phyloP scores from a whole-genome alignment of 2,797 vertebrate species.

The Fratercula arctica region DNA sequence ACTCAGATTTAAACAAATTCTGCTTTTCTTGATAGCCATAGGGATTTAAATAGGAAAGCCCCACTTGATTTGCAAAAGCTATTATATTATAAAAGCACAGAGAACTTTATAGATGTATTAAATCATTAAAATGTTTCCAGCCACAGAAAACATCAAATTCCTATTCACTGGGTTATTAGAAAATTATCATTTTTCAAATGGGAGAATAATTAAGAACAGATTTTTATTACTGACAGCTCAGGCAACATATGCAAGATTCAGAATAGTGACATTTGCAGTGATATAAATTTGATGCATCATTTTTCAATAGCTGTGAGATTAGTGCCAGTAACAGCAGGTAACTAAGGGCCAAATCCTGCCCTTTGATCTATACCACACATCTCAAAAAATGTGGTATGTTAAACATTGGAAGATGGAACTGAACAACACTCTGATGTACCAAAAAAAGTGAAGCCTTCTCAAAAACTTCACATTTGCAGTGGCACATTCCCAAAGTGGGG shows the following conservation, averaged over 20 bases:
- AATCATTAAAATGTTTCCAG: slow-evolving; percentile 39
- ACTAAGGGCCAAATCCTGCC: background rate
- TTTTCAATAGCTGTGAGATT: slow-evolving; percentile 30
- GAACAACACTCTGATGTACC: background rate
- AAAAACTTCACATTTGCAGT: background rate
- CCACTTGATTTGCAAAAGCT: background rate
- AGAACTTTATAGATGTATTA: background rate
- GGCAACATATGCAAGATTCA: slow-evolving; percentile 36
- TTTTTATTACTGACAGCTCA: slow-evolving; percentile 53
- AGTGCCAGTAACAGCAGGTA: slow-evolving; percentile 33
- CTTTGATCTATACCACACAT: background rate
- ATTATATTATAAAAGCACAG: background rate
- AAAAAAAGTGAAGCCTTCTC: background rate
- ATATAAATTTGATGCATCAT: slow-evolving; percentile 38
- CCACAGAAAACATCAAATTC: slow-evolving; percentile 24
- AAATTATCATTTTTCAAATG: slow-evolving; percentile 27
- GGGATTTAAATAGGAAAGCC: background rate
- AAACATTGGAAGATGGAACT: background rate
- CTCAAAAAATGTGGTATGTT: background rate
- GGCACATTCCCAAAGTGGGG: background rate
- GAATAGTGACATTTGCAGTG: slow-evolving; percentile 41
- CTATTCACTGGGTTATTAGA: background rate
- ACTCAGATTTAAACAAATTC: background rate
- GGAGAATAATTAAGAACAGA: slow-evolving; percentile 52
- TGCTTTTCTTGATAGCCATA: background rate